Conservation (phyloP, 2,888 invertebrate species). For the Machimus rusticus region DNA sequence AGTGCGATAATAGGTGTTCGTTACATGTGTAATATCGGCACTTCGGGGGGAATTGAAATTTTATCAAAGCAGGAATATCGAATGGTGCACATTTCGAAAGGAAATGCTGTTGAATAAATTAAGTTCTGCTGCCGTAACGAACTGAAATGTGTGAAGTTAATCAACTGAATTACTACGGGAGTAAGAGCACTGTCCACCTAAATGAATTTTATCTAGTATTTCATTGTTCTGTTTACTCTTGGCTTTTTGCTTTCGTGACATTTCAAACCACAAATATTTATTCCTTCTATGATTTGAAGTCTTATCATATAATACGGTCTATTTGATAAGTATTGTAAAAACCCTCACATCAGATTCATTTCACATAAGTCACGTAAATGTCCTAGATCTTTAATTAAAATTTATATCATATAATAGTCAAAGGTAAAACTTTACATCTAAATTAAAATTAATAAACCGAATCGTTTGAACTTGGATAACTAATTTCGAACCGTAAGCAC, state of each 20-base stretch:
- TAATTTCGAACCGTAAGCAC: not conserved
- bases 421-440: too few species aligned
- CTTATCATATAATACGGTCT: not conserved
- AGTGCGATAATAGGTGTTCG: conserved; percentile 31
- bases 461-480: not conserved
- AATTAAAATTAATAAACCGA: not conserved
- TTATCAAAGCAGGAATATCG: conserved; percentile 18
- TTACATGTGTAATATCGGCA: conserved; percentile 32
- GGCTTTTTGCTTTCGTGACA: not conserved
- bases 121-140: not conserved
- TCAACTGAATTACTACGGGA: not conserved
- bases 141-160: not conserved
- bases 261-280: not conserved
- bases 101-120: not conserved
- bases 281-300: not conserved
- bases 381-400: not conserved
- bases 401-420: not conserved
- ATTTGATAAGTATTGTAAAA: too few species aligned
- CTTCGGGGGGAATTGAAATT: conserved; percentile 24
- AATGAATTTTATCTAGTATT: not conserved
- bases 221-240: not conserved
- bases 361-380: not conserved
- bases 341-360: too few species aligned
- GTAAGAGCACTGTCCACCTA: not conserved
- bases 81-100: not conserved